A percentile compares a stretch with the other conserved stretches of the same genome.
Conservation (phyloP, 2,888 invertebrate genomes). For the Phalera bucephala region DNA sequence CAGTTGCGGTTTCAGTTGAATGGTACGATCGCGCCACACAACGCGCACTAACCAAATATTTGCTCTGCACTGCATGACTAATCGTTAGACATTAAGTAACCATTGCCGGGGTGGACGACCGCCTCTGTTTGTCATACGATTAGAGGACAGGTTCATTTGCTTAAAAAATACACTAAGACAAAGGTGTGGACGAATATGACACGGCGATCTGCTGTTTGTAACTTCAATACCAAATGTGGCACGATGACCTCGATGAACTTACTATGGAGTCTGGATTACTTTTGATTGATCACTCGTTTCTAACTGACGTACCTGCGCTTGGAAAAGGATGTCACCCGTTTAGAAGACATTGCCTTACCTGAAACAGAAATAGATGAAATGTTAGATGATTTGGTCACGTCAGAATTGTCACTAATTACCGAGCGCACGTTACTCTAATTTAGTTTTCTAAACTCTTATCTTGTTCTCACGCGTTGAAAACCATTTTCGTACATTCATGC, state of each 20-base stretch:
- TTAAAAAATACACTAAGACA: conserved; percentile 40
- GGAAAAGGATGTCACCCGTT: conserved; percentile 64
- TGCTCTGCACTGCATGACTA: conserved; percentile 61
- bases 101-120: conserved; percentile 71
- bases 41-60: conserved; percentile 61
- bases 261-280: conserved; percentile 21
- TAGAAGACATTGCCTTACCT: conserved; percentile 80
- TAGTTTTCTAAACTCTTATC: conserved; percentile 15
- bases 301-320: conserved; percentile 63
- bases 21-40: conserved; percentile 47
- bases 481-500: too few species aligned
- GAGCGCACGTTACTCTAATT: conserved; percentile 8
- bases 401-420: conserved; percentile 17
- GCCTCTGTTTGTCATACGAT: conserved; percentile 57
- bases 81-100: conserved; percentile 74
- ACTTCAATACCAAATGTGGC: conserved; percentile 35
- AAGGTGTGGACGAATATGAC: conserved; percentile 41
- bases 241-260: conserved; percentile 47
- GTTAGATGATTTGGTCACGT: conserved; percentile 23
- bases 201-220: conserved; percentile 27
- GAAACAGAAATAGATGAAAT: conserved; percentile 59
- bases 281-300: conserved; percentile 52
- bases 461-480: conserved; percentile 6
- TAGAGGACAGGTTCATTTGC: conserved; percentile 56
- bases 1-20: conserved; percentile 50